These are phyloP conservation scores for Falco cherrug DNA, from an alignment of 2,797 vertebrate species.

Conservation along the genomic window DNA sequence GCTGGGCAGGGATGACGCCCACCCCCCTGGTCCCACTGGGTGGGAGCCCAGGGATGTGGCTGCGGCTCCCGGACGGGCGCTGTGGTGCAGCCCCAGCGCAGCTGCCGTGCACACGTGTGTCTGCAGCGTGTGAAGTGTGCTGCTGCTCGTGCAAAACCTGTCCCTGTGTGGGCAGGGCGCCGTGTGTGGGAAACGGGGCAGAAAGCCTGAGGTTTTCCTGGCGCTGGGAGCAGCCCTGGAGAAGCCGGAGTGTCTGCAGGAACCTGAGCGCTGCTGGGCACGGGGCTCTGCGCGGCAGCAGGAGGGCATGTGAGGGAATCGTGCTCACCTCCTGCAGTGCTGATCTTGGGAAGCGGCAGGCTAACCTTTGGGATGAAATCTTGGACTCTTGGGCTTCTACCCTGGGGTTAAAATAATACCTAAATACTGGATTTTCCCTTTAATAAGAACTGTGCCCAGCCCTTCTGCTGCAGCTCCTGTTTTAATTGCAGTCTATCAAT, in stretches of 20 bases:
- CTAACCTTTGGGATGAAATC: not conserved
- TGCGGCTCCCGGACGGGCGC: not conserved
- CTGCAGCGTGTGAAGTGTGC: rapidly evolving
- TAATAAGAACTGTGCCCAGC: not conserved
- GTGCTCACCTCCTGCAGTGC: not conserved
- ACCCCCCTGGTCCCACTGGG: not conserved
- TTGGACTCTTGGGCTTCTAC: not conserved
- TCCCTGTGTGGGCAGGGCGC: not conserved
- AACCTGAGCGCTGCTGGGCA: not conserved
- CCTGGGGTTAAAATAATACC: not conserved
- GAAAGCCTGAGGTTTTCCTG: not conserved
- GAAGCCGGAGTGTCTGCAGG: not conserved
- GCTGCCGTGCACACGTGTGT: rapidly evolving
- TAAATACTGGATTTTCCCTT: not conserved
- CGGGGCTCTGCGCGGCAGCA: rapidly evolving
- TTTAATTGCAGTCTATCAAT: slow-evolving; percentile 70
- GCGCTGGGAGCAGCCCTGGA: not conserved
- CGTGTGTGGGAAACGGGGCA: rapidly evolving
- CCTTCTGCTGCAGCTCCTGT: slow-evolving; percentile 50
- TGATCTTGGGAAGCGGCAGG: not conserved
- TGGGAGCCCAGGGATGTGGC: not conserved
- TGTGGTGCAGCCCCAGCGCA: rapidly evolving
- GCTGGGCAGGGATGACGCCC: not conserved
- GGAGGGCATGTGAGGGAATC: rapidly evolving
- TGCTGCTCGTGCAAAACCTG: too few relatives aligned